These are phyloP conservation scores for Platysternon megacephalum DNA, from an alignment of 2,113 vertebrate species.

Conservation along the genomic window DNA sequence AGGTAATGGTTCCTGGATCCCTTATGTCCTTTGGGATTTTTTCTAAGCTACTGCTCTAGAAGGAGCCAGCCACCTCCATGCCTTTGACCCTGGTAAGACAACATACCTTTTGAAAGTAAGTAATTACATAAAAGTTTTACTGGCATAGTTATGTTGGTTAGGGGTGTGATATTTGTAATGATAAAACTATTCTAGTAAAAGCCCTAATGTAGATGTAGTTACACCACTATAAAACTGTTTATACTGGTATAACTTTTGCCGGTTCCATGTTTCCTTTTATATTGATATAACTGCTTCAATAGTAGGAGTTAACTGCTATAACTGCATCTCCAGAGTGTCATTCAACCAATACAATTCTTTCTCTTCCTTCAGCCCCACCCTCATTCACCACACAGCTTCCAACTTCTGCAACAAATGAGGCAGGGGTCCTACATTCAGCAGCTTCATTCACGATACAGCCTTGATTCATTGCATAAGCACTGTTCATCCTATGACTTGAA, in stretches of 20 bases:
- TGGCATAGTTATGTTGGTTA: not conserved
- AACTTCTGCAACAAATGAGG: not conserved
- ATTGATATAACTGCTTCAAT: not conserved
- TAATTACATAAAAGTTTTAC: not conserved
- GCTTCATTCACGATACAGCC: not conserved
- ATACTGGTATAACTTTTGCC: not conserved
- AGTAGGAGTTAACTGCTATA: not conserved
- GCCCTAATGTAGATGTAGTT: not conserved
- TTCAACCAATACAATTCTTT: not conserved
- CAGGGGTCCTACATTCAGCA: not conserved
- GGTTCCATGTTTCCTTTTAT: not conserved
- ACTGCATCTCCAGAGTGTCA: not conserved
- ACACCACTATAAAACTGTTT: not conserved
- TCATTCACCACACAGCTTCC: not conserved
- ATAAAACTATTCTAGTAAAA: constrained; percentile 16
- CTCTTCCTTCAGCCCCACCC: not conserved
- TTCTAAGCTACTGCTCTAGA: not conserved
- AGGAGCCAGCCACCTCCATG: not conserved
- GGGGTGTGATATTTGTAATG: constrained; percentile 22
- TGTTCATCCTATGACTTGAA: not conserved
- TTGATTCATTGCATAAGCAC: not conserved
- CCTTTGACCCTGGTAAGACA: not conserved
- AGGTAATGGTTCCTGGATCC: not conserved
- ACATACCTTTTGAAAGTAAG: not conserved
- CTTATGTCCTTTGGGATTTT: not conserved